These are phyloP conservation scores for Boleophthalmus pectinirostris DNA, from an alignment of 2,113 vertebrate species.

Conservation along the genomic window DNA sequence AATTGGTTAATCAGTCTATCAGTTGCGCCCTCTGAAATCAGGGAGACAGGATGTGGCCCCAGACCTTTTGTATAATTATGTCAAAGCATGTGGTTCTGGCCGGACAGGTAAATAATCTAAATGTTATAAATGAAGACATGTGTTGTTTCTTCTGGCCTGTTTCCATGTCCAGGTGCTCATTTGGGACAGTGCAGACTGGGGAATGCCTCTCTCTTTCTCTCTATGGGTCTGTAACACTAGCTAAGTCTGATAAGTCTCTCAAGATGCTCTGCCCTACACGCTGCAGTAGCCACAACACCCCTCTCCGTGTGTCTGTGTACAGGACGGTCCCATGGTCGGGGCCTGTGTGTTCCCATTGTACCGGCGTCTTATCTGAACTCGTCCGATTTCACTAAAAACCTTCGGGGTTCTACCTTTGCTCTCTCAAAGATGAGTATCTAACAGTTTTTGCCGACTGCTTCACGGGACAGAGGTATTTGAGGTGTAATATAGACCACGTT, in stretches of 20 bases:
- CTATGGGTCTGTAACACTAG: conserved; percentile 49
- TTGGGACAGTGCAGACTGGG: conserved; percentile 28
- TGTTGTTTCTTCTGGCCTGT: neutral
- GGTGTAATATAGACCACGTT: neutral
- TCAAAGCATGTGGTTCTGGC: too few species aligned
- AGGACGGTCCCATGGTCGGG: conserved; percentile 13
- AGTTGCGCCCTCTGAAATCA: too few species aligned
- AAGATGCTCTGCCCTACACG: conserved; percentile 63
- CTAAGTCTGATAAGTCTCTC: conserved; percentile 54
- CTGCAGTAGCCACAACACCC: conserved; percentile 69
- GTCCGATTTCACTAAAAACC: conserved; percentile 59
- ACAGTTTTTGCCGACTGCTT: conserved; percentile 8
- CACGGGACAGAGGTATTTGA: conserved; percentile 6
- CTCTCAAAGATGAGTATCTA: conserved; percentile 38
- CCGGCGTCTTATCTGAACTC: conserved; percentile 54
- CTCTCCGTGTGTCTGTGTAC: conserved; percentile 12
- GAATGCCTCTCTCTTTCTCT: conserved; percentile 38
- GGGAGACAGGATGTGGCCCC: too few species aligned
- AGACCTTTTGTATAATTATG: too few species aligned
- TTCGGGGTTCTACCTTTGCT: conserved; percentile 32
- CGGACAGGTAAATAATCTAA: too few species aligned
- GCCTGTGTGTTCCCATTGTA: conserved; percentile 53
- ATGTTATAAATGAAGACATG: too few species aligned
- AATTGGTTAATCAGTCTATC: too few species aligned
- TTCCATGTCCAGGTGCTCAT: conserved; percentile 32